Percentiles rank a stretch among this genome's conserved stretches.
These are phyloP conservation scores for Dipus sagitta DNA, from an alignment of 2,797 vertebrate species.

Conservation along the genomic window DNA sequence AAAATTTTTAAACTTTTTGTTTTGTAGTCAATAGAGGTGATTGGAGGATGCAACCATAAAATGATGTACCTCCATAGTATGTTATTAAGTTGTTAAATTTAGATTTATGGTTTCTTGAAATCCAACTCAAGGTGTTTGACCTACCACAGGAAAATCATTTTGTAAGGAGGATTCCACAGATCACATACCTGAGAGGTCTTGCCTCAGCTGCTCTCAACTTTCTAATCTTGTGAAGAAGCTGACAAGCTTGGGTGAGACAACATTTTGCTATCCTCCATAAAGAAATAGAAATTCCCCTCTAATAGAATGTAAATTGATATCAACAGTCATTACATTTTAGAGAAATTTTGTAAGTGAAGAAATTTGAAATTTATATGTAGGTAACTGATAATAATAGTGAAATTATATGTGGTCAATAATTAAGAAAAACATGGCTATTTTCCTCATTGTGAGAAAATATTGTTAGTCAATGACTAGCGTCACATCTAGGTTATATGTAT, in stretches of 20 bases:
- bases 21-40: not conserved
- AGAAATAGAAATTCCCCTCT: conserved; percentile 22
- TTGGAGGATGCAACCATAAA: conserved; percentile 1
- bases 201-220: conserved; percentile 38
- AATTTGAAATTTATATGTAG: conserved; percentile 24
- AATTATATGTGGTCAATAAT: conserved; percentile 30
- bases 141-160: conserved; percentile 13
- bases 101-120: conserved; percentile 41
- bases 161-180: conserved; percentile 31
- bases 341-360: conserved; percentile 7
- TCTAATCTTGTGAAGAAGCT: conserved; percentile 46
- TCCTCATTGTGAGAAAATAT: conserved; percentile 3
- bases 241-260: conserved; percentile 35
- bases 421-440: not conserved
- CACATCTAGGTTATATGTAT: not conserved
- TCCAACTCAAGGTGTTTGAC: conserved; percentile 29
- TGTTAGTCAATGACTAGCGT: not conserved
- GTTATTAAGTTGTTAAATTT: conserved; percentile 47
- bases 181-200: conserved; percentile 14
- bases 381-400: conserved; percentile 23
- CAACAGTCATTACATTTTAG: not conserved
- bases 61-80: not conserved
- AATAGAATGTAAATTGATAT: not conserved
- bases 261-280: conserved; percentile 9
- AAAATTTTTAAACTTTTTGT: not conserved